Conservation (phyloP, 2,113 vertebrate genomes). For the Hyla sarda region DNA sequence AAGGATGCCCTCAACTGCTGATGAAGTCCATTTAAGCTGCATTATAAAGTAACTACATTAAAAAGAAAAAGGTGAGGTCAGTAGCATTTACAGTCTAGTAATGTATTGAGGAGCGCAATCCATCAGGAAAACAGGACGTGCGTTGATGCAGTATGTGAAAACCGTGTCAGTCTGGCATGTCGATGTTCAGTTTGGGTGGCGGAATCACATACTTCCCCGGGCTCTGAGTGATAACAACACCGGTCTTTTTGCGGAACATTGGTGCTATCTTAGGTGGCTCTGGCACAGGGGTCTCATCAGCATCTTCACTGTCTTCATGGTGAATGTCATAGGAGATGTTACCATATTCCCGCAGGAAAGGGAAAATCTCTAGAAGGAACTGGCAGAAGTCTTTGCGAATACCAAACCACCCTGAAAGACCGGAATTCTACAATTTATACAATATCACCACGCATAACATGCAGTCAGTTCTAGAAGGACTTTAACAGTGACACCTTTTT, state of each 20-base stretch:
- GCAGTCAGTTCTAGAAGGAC: too few relatives aligned
- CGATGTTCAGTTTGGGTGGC: constrained; percentile 93
- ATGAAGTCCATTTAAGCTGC: too few relatives aligned
- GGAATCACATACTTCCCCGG: constrained; percentile 95
- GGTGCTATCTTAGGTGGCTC: constrained; percentile 94
- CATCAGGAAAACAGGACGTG: neutral
- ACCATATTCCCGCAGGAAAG: constrained; percentile 93
- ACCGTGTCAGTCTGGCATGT: constrained; percentile 89
- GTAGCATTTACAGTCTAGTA: constrained; percentile 26
- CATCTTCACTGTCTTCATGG: constrained; percentile 89
- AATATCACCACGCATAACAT: neutral
- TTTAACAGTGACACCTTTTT: too few relatives aligned
- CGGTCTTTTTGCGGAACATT: constrained; percentile 95
- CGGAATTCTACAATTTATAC: neutral
- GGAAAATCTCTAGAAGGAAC: constrained; percentile 96
- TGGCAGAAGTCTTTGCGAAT: constrained; percentile 99
- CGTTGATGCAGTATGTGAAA: neutral
- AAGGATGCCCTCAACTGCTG: too few relatives aligned
- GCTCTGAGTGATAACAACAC: constrained; percentile 96
- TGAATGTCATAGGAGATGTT: constrained; percentile 97
- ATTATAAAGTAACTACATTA: constrained; percentile 14
- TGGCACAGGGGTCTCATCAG: constrained; percentile 85
- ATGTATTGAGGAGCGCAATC: neutral
- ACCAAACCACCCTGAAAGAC: constrained; percentile 92
- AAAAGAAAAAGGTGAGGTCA: constrained; percentile 67